Base-by-base conservation (phyloP, 64 coral and sea anemone species). In the Astreopora myriophthalma region DNA sequence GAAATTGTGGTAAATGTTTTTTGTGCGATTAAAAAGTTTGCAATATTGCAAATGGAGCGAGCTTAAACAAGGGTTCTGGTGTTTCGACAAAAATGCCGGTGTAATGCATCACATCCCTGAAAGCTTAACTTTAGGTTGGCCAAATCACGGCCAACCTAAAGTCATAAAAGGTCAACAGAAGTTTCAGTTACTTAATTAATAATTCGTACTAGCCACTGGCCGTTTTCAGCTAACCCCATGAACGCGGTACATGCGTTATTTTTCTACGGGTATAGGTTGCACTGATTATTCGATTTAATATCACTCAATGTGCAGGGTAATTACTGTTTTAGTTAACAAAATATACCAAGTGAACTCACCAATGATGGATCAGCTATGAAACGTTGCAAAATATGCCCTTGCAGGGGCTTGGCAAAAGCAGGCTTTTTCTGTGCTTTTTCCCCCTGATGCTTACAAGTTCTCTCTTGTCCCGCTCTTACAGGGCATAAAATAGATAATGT, bases 401-500 rank as follows among this genome's bases (percentile, higher is more conserved):
- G 28, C 2, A 1, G 9, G 31, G 11, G 0, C 29, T 12, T 5
- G 1, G 12, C 70, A 20, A 73, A 17, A 37, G 20, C n/a, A 24
- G 19, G 11, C 57, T 57, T 83, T 65, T 63, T 83, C 52, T 14
- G 7, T 37, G 52, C 32, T 13, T 42, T 28, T 30, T 80, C 16
- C 20, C 6, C 10, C 34, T 34, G 1, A 58, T 35, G 9, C 32
- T 23, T 9, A n/a, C 19, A 40, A 35, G 6, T 36, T 34, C 16
- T 65, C 31, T 83, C 79, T 39, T 83, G 34, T 64, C 34, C 58
- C 8, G 61, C 20, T 63, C 57, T 83, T 83, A 34, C 32, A 23
- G 22, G 30, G 33, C 79, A 64, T 65, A 83, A 57, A 83, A 83
- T 35, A 8, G 19, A 83, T 64, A 39, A 63, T 83, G 19, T 30